Conservation (phyloP, 2,888 invertebrate species). For the Tipula unca region DNA sequence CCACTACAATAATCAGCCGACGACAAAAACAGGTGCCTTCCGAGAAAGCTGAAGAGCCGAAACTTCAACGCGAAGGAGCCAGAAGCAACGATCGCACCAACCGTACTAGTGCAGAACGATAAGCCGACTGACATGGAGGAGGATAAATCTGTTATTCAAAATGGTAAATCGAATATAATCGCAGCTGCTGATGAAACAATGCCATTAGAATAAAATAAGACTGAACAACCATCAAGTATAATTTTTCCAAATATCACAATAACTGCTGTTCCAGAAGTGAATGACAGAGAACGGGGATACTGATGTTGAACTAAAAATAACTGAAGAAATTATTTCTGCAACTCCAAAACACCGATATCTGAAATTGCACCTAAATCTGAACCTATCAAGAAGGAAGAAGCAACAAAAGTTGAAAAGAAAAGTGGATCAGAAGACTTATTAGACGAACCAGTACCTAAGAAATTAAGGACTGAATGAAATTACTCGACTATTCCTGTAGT, state of each 20-base stretch:
- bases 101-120: neutral
- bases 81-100: neutral
- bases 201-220: neutral
- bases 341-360: neutral
- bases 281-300: neutral
- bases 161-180: conserved; percentile 28
- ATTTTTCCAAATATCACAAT: neutral
- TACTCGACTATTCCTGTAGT: neutral
- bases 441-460: neutral
- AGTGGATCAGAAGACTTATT: neutral
- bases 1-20: neutral
- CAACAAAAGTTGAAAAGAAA: neutral
- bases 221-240: neutral
- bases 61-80: conserved; percentile 22
- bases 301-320: neutral
- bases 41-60: neutral
- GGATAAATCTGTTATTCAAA: conserved; percentile 20
- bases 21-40: neutral
- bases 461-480: neutral
- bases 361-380: neutral
- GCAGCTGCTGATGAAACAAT: neutral
- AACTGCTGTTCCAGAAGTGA: neutral
- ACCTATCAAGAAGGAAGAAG: neutral
- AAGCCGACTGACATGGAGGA: neutral
- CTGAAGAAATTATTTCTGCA: neutral